phyloP scores from a whole-genome alignment of 30 jellyfish, hydroid and myxozoan species.

The Aurelia aurita complex sp. Pacific region DNA sequence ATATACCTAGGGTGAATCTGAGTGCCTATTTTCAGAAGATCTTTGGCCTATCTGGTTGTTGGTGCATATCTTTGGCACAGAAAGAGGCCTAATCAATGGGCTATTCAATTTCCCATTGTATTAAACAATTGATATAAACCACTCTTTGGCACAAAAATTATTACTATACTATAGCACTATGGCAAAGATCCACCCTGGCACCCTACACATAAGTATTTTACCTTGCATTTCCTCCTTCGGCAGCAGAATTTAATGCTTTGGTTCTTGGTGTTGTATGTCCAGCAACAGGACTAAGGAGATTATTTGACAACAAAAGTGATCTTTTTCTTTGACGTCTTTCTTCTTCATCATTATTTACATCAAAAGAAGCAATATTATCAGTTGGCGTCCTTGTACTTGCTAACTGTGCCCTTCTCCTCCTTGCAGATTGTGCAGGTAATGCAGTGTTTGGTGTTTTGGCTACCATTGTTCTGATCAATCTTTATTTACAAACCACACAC shows the following conservation, averaged over 20 bases:
- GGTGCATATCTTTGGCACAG: no score
- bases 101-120: no score
- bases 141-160: no score
- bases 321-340: conserved; percentile 82
- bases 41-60: no score
- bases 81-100: no score
- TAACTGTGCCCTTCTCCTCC: conserved; percentile 48
- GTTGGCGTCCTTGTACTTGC: conserved; percentile 45
- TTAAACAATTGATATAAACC: no score
- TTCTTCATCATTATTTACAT: conserved; percentile 82
- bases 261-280: conserved; percentile 75
- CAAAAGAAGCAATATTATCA: conserved; percentile 25
- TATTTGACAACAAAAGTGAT: conserved; percentile 73
- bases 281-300: conserved; percentile 87
- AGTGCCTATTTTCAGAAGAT: no score
- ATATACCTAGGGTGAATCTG: no score
- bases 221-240: conserved; percentile 45
- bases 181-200: no score
- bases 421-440: conserved; percentile 15
- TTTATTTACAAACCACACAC: not conserved
- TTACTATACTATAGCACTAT: no score
- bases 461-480: conserved; percentile 10
- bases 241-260: not conserved
- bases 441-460: conserved; percentile 19
- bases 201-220: not conserved